Percentiles rank a stretch among this genome's conserved stretches.
Conservation (phyloP, 2,888 invertebrate species). For the Cecidostiba fungosa region DNA sequence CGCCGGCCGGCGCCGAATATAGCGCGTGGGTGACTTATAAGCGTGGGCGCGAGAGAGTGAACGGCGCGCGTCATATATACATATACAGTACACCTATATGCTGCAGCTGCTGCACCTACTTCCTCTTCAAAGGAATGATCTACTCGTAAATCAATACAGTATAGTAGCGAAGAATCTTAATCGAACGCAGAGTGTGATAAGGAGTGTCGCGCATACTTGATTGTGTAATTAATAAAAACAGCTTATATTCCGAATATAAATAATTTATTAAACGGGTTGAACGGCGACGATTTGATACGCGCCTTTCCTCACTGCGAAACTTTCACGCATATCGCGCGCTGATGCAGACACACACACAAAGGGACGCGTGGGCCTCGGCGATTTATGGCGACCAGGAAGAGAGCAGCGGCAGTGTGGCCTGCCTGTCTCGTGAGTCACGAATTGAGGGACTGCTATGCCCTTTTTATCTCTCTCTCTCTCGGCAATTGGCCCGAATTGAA, state of each 20-base stretch:
- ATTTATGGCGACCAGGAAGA: slow-evolving; percentile 53
- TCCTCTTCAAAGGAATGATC: background rate
- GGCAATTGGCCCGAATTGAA: slow-evolving; percentile 6
- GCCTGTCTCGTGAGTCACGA: slow-evolving; percentile 10
- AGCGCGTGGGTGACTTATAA: slow-evolving; percentile 44
- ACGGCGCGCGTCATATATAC: background rate
- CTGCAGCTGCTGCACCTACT: slow-evolving; percentile 28
- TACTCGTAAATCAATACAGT: background rate
- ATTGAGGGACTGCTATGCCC: background rate
- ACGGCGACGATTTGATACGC: background rate
- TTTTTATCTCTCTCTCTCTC: too few relatives aligned
- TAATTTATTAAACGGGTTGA: background rate
- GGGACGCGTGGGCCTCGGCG: slow-evolving; percentile 22
- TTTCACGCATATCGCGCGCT: background rate
- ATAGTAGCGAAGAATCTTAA: background rate
- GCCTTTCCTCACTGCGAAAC: background rate
- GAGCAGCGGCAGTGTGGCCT: slow-evolving; percentile 2
- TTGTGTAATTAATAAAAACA: too few relatives aligned
- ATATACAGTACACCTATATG: too few relatives aligned
- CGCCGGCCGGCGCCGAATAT: slow-evolving; percentile 45
- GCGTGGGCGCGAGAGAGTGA: slow-evolving; percentile 10
- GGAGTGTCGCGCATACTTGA: too few relatives aligned
- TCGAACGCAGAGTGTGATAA: too few relatives aligned
- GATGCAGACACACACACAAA: background rate
- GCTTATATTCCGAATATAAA: background rate